A percentile compares a stretch with the other conserved stretches of the same genome.
Evolutionary conservation across 2,888 invertebrate species (phyloP).

Genomic region (Spodoptera exigua): DNA sequence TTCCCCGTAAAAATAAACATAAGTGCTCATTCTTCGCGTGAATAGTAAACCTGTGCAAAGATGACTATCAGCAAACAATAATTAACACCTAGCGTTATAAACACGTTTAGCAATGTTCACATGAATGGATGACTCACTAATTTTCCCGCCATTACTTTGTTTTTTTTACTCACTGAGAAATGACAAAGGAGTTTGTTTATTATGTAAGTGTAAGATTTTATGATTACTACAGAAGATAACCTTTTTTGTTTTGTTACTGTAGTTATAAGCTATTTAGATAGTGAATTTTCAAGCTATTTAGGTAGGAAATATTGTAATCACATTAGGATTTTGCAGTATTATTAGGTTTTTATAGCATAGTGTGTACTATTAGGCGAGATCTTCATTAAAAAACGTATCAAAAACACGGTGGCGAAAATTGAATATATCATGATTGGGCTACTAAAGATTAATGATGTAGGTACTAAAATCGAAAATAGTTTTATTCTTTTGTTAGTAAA

Average conservation of each 20-base stretch:
- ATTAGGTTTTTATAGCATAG: no score
- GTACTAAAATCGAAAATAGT: no score
- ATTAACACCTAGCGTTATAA: conserved; percentile 59
- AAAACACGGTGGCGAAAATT: no score
- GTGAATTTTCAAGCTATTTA: conserved; percentile 10
- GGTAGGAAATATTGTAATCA: no score
- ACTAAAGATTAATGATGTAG: no score
- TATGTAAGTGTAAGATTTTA: conserved; percentile 31
- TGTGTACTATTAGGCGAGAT: no score
- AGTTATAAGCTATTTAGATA: conserved; percentile 15
- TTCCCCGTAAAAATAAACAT: conserved; percentile 13
- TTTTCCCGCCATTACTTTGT: conserved; percentile 64
- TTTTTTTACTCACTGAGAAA: conserved; percentile 39
- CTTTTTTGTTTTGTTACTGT: conserved; percentile 24
- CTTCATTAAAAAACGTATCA: no score
- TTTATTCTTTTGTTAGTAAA: no score
- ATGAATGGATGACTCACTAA: conserved; percentile 73
- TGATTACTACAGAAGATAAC: conserved; percentile 9
- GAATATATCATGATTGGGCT: no score
- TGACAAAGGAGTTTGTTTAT: conserved; percentile 46
- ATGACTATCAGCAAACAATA: conserved; percentile 47
- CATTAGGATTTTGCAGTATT: no score
- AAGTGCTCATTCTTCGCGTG: background rate
- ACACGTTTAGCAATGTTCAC: conserved; percentile 54
- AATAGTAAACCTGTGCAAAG: conserved; percentile 21